A percentile compares a stretch with the other conserved stretches of the same genome.
Evolutionary conservation across 2,113 vertebrate genomes (phyloP).

Genomic region (Herpetotheres cachinnans): DNA sequence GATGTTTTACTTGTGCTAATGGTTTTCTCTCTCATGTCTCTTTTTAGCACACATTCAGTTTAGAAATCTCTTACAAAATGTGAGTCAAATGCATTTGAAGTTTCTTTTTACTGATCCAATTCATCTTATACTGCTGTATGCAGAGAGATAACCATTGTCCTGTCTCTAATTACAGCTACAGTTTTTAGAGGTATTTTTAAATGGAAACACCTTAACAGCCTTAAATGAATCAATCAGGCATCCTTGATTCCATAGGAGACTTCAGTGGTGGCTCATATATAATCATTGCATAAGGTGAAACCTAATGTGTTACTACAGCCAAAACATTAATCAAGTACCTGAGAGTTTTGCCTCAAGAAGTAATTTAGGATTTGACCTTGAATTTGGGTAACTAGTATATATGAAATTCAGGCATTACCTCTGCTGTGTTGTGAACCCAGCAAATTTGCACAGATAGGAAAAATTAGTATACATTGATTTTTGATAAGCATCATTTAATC

Average conservation of each 20-base stretch:
- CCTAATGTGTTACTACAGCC: not conserved
- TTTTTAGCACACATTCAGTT: not conserved
- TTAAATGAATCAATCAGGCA: not conserved
- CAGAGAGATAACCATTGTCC: not conserved
- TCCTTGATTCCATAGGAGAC: not conserved
- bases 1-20: not conserved
- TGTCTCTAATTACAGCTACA: not conserved
- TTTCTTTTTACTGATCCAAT: not conserved
- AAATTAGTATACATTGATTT: slow-evolving; percentile 25
- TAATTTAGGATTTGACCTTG: slow-evolving; percentile 44
- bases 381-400: not conserved
- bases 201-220: not conserved
- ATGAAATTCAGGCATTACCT: not conserved
- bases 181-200: not conserved
- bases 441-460: not conserved
- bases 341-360: slow-evolving; percentile 1
- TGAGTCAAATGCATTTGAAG: not conserved
- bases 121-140: not conserved
- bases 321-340: slow-evolving; percentile 25
- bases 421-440: not conserved
- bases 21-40: not conserved
- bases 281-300: slow-evolving; percentile 11
- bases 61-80: not conserved
- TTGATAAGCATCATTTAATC: slow-evolving; percentile 47
- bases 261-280: not conserved